These are phyloP conservation scores for Panulirus ornatus DNA, from an alignment of 1,140 invertebrate genomes.

Conservation along the genomic window DNA sequence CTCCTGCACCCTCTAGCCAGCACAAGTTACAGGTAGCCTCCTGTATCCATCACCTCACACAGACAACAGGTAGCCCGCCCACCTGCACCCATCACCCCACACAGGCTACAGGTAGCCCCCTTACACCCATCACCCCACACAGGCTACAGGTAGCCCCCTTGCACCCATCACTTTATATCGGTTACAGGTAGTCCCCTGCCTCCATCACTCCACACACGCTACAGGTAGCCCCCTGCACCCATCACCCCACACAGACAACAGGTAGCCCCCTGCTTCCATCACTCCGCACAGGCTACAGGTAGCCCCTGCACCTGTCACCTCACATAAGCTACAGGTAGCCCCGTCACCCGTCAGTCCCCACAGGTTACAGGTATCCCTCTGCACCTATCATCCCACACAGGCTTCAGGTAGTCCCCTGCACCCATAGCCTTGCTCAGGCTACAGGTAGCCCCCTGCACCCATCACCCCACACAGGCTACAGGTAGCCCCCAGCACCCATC, in stretches of 20 bases:
- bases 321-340: slow-evolving; percentile 26
- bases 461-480: too few relatives aligned
- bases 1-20: too few relatives aligned
- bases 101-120: too few relatives aligned
- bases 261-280: neutral
- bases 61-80: neutral
- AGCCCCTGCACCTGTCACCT: neutral
- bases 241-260: neutral
- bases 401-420: too few relatives aligned
- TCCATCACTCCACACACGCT: neutral
- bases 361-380: slow-evolving; percentile 26
- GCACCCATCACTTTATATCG: too few relatives aligned
- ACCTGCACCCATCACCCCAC: neutral
- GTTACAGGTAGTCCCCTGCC: neutral
- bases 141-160: too few relatives aligned
- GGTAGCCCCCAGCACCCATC: too few relatives aligned
- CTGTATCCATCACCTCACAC: too few relatives aligned
- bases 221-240: neutral
- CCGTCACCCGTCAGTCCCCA: neutral
- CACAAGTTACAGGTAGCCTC: too few relatives aligned
- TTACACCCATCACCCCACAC: too few relatives aligned
- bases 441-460: too few relatives aligned
- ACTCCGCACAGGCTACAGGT: neutral
- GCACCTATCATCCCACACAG: neutral
- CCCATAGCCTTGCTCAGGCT: too few relatives aligned